phyloP scores from a whole-genome alignment of 2,888 invertebrate genomes.

The Drosophila picticornis region DNA sequence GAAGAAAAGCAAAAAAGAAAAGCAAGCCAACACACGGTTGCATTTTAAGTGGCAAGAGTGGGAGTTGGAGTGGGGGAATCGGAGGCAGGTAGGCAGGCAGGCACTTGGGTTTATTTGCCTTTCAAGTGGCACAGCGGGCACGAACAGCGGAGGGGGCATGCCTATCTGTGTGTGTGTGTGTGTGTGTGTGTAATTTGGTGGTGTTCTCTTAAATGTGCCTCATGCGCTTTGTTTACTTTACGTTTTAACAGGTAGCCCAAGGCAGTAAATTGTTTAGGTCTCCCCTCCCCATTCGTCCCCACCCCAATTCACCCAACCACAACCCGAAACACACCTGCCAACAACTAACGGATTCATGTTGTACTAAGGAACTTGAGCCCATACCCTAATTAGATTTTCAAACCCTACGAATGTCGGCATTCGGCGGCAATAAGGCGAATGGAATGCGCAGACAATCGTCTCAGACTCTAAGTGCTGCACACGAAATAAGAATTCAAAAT shows the following conservation, averaged over 20 bases:
- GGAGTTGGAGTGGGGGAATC: constrained; percentile 1
- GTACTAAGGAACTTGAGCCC: constrained; percentile 39
- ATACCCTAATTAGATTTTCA: constrained; percentile 54
- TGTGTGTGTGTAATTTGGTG: constrained; percentile 56
- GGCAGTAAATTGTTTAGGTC: constrained; percentile 44
- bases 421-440: constrained; percentile 1
- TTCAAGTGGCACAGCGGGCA: constrained; percentile 26
- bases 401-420: constrained; percentile 26
- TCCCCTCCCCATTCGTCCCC: not conserved
- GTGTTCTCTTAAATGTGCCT: constrained; percentile 61
- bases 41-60: constrained; percentile 21
- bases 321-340: constrained; percentile 1
- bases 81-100: constrained; percentile 28
- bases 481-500: constrained; percentile 25
- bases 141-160: constrained; percentile 1
- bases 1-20: constrained; percentile 3
- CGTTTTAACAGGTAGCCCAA: constrained; percentile 74
- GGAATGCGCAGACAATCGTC: constrained; percentile 30
- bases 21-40: constrained; percentile 24
- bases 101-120: constrained; percentile 63
- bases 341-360: constrained; percentile 36
- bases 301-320: not conserved
- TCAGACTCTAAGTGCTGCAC: constrained; percentile 34
- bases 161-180: not conserved
- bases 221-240: constrained; percentile 67